Conservation (phyloP, 2,113 vertebrate genomes). For the Delphinapterus leucas region DNA sequence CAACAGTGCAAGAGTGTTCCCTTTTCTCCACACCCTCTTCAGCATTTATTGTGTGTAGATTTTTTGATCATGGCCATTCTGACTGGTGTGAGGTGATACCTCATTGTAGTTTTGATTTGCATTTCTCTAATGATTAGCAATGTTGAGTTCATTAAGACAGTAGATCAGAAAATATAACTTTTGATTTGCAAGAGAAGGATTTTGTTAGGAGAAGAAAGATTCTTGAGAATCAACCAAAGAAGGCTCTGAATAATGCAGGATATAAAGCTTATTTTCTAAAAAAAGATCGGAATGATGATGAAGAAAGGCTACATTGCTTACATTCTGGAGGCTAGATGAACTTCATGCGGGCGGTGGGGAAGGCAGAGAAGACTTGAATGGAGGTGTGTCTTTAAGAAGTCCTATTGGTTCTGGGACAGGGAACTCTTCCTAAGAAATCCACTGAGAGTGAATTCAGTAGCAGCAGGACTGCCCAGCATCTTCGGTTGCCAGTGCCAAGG, state of each 20-base stretch:
- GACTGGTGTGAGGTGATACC: no score
- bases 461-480: not conserved
- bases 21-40: no score
- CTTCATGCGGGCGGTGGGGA: not conserved
- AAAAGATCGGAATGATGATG: not conserved
- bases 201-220: not conserved
- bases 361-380: not conserved
- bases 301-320: not conserved
- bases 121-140: no score
- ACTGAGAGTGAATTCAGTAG: not conserved
- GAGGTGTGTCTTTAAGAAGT: not conserved
- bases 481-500: not conserved
- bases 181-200: not conserved
- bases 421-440: not conserved
- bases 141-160: not conserved
- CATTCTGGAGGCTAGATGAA: not conserved
- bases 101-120: no score
- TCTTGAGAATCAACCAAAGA: not conserved
- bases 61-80: no score
- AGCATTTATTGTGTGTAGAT: no score
- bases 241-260: not conserved
- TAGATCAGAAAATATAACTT: not conserved
- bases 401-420: not conserved
- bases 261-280: not conserved
- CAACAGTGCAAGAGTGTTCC: no score